These are phyloP conservation scores for Sander lucioperca DNA, from an alignment of 2,113 vertebrate genomes.

Conservation along the genomic window DNA sequence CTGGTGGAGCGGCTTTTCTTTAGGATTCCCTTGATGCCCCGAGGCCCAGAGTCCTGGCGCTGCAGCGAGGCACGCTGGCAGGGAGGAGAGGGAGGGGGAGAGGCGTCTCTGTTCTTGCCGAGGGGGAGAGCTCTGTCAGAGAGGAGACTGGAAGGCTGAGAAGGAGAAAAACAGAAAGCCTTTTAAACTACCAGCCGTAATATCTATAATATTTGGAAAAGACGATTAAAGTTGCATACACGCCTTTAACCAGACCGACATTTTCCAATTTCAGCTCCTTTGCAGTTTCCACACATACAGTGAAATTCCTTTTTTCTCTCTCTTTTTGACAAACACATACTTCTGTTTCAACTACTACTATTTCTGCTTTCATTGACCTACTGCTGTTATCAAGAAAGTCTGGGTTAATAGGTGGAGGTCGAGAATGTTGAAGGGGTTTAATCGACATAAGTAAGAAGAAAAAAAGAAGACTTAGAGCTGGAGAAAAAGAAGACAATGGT, in stretches of 20 bases:
- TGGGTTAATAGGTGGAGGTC: background rate
- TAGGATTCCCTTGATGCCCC: constrained; percentile 83
- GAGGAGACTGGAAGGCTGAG: constrained; percentile 46
- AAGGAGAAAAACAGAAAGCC: background rate
- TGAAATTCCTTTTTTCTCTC: background rate
- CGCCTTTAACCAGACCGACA: background rate
- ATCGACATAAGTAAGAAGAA: background rate
- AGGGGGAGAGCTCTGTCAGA: constrained; percentile 27
- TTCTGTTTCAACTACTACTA: background rate
- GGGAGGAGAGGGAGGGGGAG: constrained; percentile 54
- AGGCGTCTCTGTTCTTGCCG: constrained; percentile 43
- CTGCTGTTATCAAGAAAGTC: background rate
- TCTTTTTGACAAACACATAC: background rate
- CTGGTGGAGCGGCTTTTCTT: constrained; percentile 84
- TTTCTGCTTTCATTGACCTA: background rate
- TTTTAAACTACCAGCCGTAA: constrained; percentile 6
- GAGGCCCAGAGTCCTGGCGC: constrained; percentile 78
- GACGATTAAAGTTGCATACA: background rate
- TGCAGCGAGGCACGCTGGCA: constrained; percentile 58
- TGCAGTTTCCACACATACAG: constrained; percentile 7
- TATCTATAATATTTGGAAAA: constrained; percentile 17
- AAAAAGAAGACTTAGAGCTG: too few species aligned
- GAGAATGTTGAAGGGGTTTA: background rate
- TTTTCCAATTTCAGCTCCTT: background rate
- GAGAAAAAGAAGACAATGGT: background rate